Evolutionary conservation across 2,113 vertebrate species (phyloP).

Genomic region (Neolamprologus fasciatus): DNA sequence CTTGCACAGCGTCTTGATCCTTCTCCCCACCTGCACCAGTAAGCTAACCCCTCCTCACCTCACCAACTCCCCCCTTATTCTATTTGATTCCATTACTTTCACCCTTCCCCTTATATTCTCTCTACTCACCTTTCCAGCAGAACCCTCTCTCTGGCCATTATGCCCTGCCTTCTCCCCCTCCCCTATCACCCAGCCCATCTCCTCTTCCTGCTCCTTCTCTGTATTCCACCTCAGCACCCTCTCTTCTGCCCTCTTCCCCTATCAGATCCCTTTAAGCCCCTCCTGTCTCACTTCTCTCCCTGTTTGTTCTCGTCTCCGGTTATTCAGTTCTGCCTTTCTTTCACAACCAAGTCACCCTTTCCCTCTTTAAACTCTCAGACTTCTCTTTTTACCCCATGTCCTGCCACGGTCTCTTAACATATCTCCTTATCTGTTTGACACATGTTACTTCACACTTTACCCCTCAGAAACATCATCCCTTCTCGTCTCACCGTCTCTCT

Average conservation of each 20-base stretch:
- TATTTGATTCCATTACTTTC: slow-evolving; percentile 4
- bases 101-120: not conserved
- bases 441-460: not conserved
- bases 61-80: not conserved
- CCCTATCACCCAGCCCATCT: not conserved
- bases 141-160: slow-evolving; percentile 5
- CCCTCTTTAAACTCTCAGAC: not conserved
- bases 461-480: not conserved
- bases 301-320: not conserved
- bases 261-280: slow-evolving; percentile 7
- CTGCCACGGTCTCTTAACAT: not conserved
- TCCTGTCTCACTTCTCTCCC: not conserved
- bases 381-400: not conserved
- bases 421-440: not conserved
- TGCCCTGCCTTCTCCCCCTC: not conserved
- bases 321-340: not conserved
- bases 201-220: not conserved
- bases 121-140: slow-evolving; percentile 8
- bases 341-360: not conserved
- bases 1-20: not conserved
- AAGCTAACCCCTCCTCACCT: not conserved
- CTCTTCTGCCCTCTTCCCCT: not conserved
- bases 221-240: not conserved
- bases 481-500: not conserved
- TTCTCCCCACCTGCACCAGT: not conserved